These are phyloP conservation scores for Apamea monoglypha DNA, from an alignment of 2,888 invertebrate species.

Conservation along the genomic window DNA sequence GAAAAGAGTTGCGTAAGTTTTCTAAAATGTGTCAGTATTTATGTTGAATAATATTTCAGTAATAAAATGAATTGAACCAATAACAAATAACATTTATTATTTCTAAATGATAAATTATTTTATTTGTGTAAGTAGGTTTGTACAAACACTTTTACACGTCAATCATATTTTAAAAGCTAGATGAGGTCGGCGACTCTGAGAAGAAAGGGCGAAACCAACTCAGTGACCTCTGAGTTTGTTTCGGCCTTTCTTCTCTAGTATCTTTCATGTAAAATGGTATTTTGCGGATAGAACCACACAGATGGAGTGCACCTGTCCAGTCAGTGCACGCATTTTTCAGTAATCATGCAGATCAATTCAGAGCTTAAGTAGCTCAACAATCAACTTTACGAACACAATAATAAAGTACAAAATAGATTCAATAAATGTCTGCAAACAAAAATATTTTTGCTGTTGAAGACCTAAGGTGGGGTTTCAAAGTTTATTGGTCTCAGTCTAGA, in stretches of 20 bases:
- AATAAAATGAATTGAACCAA: neutral
- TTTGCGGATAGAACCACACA: neutral
- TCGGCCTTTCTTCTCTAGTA: neutral
- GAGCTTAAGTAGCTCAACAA: neutral
- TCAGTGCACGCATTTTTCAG: neutral
- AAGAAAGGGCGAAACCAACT: no score
- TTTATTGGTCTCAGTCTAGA: constrained; percentile 42
- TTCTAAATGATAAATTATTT: neutral
- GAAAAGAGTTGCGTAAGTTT: neutral
- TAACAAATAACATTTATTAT: constrained; percentile 6
- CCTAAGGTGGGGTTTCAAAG: constrained; percentile 27
- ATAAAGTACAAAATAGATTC: constrained; percentile 38
- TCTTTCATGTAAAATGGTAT: neutral
- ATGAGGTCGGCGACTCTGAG: neutral
- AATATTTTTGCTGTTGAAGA: constrained; percentile 25
- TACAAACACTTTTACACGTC: neutral
- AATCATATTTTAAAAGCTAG: neutral
- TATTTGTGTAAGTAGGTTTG: neutral
- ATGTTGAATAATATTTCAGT: neutral
- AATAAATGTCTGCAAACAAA: constrained; percentile 25
- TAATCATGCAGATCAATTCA: neutral
- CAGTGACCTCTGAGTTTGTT: no score
- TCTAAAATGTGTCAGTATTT: neutral
- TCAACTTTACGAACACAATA: constrained; percentile 1
- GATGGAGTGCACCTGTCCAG: neutral